Evolutionary conservation across 2,113 vertebrate genomes (phyloP).

Genomic region (Pelodiscus sinensis): DNA sequence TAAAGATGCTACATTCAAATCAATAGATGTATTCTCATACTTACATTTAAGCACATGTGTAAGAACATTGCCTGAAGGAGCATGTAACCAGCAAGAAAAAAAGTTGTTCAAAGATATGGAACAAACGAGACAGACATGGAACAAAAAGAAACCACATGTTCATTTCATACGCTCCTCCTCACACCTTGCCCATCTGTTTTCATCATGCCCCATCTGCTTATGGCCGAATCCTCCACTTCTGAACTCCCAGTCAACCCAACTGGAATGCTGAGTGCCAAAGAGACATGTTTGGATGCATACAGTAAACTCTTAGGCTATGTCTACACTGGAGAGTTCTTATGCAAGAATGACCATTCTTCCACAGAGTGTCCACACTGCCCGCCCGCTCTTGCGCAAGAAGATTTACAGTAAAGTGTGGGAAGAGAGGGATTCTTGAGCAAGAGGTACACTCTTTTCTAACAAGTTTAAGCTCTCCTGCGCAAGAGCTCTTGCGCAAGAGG

Average conservation of each 20-base stretch:
- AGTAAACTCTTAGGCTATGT: not conserved
- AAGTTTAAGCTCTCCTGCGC: no score
- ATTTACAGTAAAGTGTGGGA: no score
- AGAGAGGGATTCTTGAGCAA: no score
- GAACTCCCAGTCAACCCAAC: not conserved
- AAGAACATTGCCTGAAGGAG: not conserved
- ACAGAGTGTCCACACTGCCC: no score
- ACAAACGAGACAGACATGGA: not conserved
- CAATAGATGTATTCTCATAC: not conserved
- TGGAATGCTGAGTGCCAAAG: not conserved
- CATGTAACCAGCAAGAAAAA: not conserved
- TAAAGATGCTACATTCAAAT: not conserved
- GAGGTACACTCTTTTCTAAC: no score
- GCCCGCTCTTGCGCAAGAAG: no score
- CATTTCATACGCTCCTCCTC: not conserved
- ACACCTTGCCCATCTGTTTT: not conserved
- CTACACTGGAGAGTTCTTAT: no score
- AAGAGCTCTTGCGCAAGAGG: no score
- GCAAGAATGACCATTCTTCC: no score
- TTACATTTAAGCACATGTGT: not conserved
- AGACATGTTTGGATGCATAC: not conserved
- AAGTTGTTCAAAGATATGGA: not conserved
- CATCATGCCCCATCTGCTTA: not conserved
- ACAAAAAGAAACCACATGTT: not conserved
- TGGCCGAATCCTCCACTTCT: accelerated